phyloP scores from a whole-genome alignment of 2,113 vertebrate species.

The Hirundichthys speculiger region DNA sequence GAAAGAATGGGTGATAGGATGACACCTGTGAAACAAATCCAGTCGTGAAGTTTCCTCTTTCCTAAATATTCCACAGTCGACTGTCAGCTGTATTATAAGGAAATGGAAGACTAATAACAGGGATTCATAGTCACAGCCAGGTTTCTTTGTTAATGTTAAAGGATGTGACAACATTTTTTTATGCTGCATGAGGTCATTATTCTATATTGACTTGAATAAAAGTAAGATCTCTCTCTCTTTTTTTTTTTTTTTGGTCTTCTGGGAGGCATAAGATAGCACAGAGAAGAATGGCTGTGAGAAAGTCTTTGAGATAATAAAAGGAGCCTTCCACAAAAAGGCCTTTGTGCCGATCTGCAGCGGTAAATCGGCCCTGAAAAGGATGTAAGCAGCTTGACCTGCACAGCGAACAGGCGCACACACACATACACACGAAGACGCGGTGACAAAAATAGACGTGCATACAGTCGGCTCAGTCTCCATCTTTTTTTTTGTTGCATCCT shows the following conservation, averaged over 20 bases:
- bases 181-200: conserved; percentile 6
- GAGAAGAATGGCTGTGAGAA: conserved; percentile 43
- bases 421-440: not conserved
- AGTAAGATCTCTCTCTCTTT: no score
- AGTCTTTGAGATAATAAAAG: conserved; percentile 36
- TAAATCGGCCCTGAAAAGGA: conserved; percentile 56
- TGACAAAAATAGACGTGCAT: conserved; percentile 49
- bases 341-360: conserved; percentile 47
- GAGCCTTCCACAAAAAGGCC: conserved; percentile 39
- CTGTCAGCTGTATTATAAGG: no score
- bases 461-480: conserved; percentile 30
- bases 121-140: no score
- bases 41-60: no score
- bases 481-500: conserved; percentile 55
- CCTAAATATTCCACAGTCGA: no score
- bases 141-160: no score
- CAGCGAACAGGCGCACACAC: conserved; percentile 12
- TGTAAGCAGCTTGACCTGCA: conserved; percentile 49
- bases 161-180: not conserved
- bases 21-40: no score
- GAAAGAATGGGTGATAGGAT: no score
- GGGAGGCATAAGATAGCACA: conserved; percentile 6
- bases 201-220: conserved; percentile 12
- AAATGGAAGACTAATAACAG: no score
- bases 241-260: conserved; percentile 7